Base-by-base conservation (phyloP, 2,797 vertebrate genomes). In the Trachurus trachurus region DNA sequence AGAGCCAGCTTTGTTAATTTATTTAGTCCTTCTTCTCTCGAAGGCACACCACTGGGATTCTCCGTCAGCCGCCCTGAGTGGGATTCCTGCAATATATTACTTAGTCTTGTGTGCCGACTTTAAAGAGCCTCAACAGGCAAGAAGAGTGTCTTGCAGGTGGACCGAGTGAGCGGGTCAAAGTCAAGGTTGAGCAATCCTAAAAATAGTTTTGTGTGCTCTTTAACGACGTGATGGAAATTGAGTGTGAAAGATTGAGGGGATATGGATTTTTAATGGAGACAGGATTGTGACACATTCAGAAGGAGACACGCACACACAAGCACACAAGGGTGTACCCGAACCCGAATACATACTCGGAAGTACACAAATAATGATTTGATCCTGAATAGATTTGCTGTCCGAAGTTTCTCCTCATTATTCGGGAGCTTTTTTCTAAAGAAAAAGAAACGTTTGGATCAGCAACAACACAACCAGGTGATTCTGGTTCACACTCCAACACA, bases 1-100 rank as follows among this genome's bases (percentile, higher is more conserved):
- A 52, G 62, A 84, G 42, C 52, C 44, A 62, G 77, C 86, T 87
- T 89, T 89, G 85, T 88, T 91, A 61, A 91, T 90, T 77, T 84
- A 89, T 86, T 83, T 81, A 82, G 80, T 88, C 73, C 56, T 22
- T 68, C 73, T 62, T 45, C 53, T 52, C 78, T 63, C 31, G 0
- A 16, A 62, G 76, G 58, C 66, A 42, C 17, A 44, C 66, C 26
- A 4, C 71, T 56, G 80, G 71, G 73, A 76, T 76, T 59, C 66
- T 67, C 29, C 15, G 49, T 74, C 45, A 61, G 77, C 56, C 40
- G 16, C 69, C 65, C 67, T 2, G 29, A 75, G 65, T 49, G 52
- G 29, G 59, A 71, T 76, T 67, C 74, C 61, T 26, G 66, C 2
- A n/a, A 76, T 53, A 76, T 80, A 68, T 58, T 49, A 34, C 47